Base-by-base conservation (phyloP, 2,113 vertebrate genomes). In the Forbesichthys papilliferus region DNA sequence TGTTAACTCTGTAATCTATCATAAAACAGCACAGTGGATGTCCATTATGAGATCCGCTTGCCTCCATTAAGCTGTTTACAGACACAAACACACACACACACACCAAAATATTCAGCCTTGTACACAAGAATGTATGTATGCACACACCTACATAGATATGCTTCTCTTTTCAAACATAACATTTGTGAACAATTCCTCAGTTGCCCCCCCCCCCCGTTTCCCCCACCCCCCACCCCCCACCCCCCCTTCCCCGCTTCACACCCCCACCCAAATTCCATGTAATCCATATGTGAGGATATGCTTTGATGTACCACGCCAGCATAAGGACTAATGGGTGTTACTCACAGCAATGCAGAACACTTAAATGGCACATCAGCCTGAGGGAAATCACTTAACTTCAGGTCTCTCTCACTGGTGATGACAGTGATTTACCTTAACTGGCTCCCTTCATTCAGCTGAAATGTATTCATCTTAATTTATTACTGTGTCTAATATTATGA, bases 271-370 rank as follows among this genome's bases (percentile, higher is more conserved):
- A 93, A 94, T 91, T 89, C 94, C 92, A 93, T 88, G 87, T 95
- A 94, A 95, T 95, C 93, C 94, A 94, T 94, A 94, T 91, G 93
- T 93, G 88, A 93, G 93, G 87, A 87, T 90, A 90, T 92, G 88
- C 94, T 96, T 96, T 98, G 95, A 96, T 95, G 95, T 96, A 94
- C 92, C 92, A 89, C 93, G 94, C 90, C 94, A 92, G 91, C 93
- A 92, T 67, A 83, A 88, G 84, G 91, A 86, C 94, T 97, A 96
- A 96, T 96, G 94, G 94, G 95, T 93, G 93, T 94, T 92, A 92
- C 93, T 92, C 94, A 94, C 93, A 94, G 95, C 95, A 96, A 96
- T 94, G 92, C 90, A 92, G 93, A 89, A 87, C 93, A 92, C 94
- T 94, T 91, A 93, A 95, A 96, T 93, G 94, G 93, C 93, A 91